Percentiles rank a stretch among this genome's conserved stretches.
Evolutionary conservation across 2,113 vertebrate genomes (phyloP).

Genomic region (Gymnorhina tibicen): DNA sequence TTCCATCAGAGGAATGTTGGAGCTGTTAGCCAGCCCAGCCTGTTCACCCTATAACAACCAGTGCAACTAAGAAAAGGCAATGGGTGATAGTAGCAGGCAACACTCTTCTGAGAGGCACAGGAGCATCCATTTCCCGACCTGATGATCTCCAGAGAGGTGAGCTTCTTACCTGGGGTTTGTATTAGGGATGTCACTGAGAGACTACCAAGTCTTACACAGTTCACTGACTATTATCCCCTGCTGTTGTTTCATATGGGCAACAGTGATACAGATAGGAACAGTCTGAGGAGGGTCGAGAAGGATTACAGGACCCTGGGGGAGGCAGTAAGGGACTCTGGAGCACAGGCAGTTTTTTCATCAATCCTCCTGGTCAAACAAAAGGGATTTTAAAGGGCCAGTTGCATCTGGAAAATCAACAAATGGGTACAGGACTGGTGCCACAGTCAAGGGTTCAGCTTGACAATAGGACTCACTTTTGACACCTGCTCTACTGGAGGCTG

Average conservation of each 20-base stretch:
- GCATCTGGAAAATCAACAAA: not conserved
- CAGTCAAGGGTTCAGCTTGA: not conserved
- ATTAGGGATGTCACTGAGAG: not conserved
- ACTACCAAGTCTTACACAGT: too few species aligned
- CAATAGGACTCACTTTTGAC: not conserved
- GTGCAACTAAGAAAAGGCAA: not conserved
- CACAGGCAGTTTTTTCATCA: not conserved
- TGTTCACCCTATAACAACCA: not conserved
- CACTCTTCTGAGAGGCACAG: not conserved
- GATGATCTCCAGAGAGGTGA: not conserved
- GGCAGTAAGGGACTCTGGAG: not conserved
- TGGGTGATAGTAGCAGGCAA: too few species aligned
- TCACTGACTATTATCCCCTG: not conserved
- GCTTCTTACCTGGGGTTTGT: too few species aligned
- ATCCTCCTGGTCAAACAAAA: not conserved
- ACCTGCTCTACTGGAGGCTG: not conserved
- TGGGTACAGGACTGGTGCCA: not conserved
- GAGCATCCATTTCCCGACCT: not conserved
- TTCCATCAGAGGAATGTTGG: not conserved
- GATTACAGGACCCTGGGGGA: not conserved
- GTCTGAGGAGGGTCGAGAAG: not conserved
- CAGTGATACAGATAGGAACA: not conserved
- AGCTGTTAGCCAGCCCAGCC: not conserved
- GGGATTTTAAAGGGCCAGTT: not conserved
- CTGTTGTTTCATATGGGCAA: not conserved